Base-by-base conservation (phyloP, 2,113 vertebrate genomes). In the Speoplatyrhinus poulsoni region DNA sequence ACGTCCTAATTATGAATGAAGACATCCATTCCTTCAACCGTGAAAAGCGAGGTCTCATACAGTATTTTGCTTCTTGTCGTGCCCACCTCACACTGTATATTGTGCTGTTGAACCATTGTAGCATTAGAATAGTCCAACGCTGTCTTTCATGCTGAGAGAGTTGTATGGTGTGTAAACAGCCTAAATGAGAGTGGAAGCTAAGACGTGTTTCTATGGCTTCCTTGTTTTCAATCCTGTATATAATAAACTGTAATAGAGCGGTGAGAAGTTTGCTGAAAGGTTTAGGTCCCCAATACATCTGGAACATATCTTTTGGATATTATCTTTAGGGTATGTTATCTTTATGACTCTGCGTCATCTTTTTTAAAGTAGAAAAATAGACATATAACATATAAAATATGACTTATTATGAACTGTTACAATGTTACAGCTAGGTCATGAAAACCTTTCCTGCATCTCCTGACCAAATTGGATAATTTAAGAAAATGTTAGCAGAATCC, bases 131-230 rank as follows among this genome's bases (percentile, higher is more conserved):
- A 73, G 82, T 89, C 90, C 32, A 9, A 3, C 77, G 91, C 86
- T 69, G 76, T 87, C 87, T 87, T 86, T 89, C 85, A 87, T 85
- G 82, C 85, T 80, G 73, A 84, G 65, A 59, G 72, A 92, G 85
- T 88, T 90, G 88, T 90, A 91, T 91, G 88, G 82, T 78, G 85
- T 89, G 71, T 80, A 86, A 91, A 90, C 85, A 89, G 26, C 26
- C 26, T 26, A 26, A 26, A 26, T 26, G 26, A 82, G 64, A 67
- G 60, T 74, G 68, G 65, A 77, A 77, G 75, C 76, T 69, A 17
- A 65, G 70, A 65, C 65, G 59, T 60, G 1, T n/a, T 58, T 72
- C 57, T 50, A 69, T 76, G 57, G 49, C 46, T 26, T 26, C 26
- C 26, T 26, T 26, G 26, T 26, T 26, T 9, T 66, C 73, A 64